Evolutionary conservation across 2,797 vertebrate species (phyloP), one percentile per base, ranked within the genome.

Genomic region (Characodon lateralis): DNA sequence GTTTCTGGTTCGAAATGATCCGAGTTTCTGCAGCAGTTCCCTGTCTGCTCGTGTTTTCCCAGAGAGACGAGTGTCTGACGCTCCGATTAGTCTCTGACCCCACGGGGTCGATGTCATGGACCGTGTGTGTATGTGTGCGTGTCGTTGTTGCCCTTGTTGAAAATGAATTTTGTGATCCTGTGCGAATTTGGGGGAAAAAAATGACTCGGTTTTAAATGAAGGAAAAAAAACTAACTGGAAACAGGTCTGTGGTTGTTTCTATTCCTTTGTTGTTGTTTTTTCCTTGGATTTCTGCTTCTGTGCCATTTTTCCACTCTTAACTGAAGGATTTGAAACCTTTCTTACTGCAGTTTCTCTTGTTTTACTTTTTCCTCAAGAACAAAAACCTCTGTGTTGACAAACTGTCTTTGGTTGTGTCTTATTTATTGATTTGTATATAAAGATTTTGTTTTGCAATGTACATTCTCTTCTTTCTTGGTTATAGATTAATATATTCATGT

Each of bases 401-500:
- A 86, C 84, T 89, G 83, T 87, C 85, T 79, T 88, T 39, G 51
- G 80, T 86, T 87, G 75, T 80, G 80, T 89, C 71, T 85, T 95
- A 95, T 95, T 95, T 95, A 95, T 95, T 95, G 89, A 94, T 95
- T 94, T 95, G 93, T 94, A 95, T 87, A 95, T 93, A 94, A 18
- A 91, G 85, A 87, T 88, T 90, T 92, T 90, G 74, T 93, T 94
- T 94, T 94, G 88, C 92, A 89, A 93, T 95, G 94, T 95, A 95
- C 87, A 95, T 94, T 94, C 91, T 93, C 89, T 95, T 83, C 88
- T 93, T 88, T 94, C 88, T 93, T 93, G 93, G 92, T 94, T 94
- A 94, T 93, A 95, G 92, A 95, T 95, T 94, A 95, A 95, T 95
- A 95, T 94, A 95, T 93, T 93, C 89, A 93, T 94, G 93, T 95